Evolutionary conservation across 2,113 vertebrate genomes (phyloP), one percentile per base, ranked within the genome.

Genomic region (Eudyptes chrysolophus): DNA sequence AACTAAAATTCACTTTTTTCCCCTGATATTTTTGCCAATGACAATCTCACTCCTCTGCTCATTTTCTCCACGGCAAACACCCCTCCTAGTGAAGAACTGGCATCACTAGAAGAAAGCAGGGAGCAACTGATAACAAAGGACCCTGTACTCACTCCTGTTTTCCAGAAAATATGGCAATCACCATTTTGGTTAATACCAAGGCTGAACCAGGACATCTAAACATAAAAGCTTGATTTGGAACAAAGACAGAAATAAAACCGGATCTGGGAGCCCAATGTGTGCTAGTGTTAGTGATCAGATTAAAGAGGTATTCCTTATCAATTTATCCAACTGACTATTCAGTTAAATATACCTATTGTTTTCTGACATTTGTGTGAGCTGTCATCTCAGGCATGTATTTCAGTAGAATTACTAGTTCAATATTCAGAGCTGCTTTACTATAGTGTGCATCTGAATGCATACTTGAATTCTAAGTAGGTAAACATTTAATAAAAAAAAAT

Each of bases 301-400:
- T 94, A 89, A 89, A 96, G 44, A 89, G 15, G 20, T 61, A 10
- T 94, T 92, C 74, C 54, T 72, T 87, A 84, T 75, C 26, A 44
- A 18, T 94, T 81, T 87, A 78, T 71, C 29, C 14, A 6, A 3
- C 29, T 48, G 58, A 91, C 64, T 95, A 81, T 44, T 49, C 44
- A 89, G 48, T 70, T 96, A 88, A 87, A 81, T 57, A 79, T 72
- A 69, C 80, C 66, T 94, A 52, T 54, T 93, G 46, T 94, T 95
- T 93, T 87, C 66, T 92, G 81, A 76, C 48, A 52, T 94, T 81
- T 46, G 2, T 84, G 36, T 90, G 57, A 92, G 66, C 72, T 89
- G 57, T 57, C 83, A 92, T 87, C 68, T 84, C 90, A 79, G 52
- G n/a, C 4, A 36, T 10, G 54, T 32, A 84, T 88, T 95, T 95